Percentiles rank a stretch among this genome's conserved stretches.
Conservation (phyloP, 2,888 invertebrate species). For the Crepidodera aurea region DNA sequence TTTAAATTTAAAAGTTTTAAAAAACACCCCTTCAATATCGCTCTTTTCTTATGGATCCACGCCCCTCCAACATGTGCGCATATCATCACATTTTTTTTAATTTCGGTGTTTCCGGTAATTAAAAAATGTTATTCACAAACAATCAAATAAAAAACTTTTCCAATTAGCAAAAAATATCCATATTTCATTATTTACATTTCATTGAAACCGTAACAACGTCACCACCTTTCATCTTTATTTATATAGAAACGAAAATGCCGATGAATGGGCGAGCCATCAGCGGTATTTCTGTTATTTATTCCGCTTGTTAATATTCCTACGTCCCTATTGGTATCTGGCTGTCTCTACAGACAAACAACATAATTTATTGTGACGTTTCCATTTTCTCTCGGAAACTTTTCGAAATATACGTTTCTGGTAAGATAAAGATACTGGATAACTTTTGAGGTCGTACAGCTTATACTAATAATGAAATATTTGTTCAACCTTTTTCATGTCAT, state of each 20-base stretch:
- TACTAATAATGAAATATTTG: constrained; percentile 38
- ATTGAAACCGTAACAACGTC: no score
- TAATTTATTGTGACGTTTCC: constrained; percentile 53
- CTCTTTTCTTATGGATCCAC: no score
- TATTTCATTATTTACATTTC: no score
- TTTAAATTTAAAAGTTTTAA: no score
- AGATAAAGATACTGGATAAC: constrained; percentile 44
- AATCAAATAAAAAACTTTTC: no score
- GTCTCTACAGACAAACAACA: constrained; percentile 48
- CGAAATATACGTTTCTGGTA: constrained; percentile 41
- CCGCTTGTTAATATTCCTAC: constrained; percentile 43
- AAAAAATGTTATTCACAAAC: no score
- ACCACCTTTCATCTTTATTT: not conserved
- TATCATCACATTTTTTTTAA: no score
- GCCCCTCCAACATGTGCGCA: no score
- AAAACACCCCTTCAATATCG: no score
- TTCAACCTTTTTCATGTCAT: constrained; percentile 31
- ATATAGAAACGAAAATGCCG: not conserved
- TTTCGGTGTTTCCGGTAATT: no score
- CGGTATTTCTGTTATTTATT: constrained; percentile 39
- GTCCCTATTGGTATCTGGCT: constrained; percentile 43
- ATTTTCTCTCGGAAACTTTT: constrained; percentile 48
- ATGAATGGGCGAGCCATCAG: not conserved
- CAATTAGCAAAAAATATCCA: no score
- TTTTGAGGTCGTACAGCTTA: constrained; percentile 39